A percentile compares a stretch with the other conserved stretches of the same genome.
phyloP scores from a whole-genome alignment of 2,888 invertebrate species.

The Chymomyza amoena region DNA sequence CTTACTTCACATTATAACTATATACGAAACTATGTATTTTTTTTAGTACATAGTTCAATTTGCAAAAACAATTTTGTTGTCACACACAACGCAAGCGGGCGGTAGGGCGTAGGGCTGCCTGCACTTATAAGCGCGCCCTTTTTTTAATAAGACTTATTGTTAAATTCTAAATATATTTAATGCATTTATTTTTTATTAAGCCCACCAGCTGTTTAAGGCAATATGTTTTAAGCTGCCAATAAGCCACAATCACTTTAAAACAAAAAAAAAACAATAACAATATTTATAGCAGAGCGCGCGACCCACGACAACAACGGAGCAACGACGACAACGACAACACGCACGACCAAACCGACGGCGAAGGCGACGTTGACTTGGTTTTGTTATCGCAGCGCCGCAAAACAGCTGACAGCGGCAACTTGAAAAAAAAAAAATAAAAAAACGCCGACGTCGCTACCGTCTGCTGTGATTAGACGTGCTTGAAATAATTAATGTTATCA shows the following conservation, averaged over 20 bases:
- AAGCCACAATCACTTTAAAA: not conserved
- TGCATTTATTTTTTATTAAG: no score
- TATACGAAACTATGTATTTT: not conserved
- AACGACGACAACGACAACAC: conserved; percentile 38
- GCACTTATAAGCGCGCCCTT: not conserved
- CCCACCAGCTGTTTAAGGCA: not conserved
- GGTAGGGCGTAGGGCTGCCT: no score
- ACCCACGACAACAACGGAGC: conserved; percentile 18
- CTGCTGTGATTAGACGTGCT: not conserved
- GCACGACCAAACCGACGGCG: not conserved
- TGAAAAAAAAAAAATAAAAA: not conserved
- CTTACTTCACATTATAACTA: not conserved
- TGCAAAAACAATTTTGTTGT: no score
- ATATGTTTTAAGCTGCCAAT: not conserved
- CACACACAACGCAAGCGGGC: not conserved
- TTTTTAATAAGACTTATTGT: not conserved
- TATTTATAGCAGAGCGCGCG: conserved; percentile 6
- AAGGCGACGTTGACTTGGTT: not conserved
- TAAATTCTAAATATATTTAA: not conserved
- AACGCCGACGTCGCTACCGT: not conserved
- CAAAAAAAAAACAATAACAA: conserved; percentile 47
- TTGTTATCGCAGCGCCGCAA: no score
- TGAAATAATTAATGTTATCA: not conserved
- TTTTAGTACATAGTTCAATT: not conserved
- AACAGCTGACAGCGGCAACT: not conserved